phyloP scores from a whole-genome alignment of 2,113 vertebrate species.

The Aepyceros melampus region DNA sequence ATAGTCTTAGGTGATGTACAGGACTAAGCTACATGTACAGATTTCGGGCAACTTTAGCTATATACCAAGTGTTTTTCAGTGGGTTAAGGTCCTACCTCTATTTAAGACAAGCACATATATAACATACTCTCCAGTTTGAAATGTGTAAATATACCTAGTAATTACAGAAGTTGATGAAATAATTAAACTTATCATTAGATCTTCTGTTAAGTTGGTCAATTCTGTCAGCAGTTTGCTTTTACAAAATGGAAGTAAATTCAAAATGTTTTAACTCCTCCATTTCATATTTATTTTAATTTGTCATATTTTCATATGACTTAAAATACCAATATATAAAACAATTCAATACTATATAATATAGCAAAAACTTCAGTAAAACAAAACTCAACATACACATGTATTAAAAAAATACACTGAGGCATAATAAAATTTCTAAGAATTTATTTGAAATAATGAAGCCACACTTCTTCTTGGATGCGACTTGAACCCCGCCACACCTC shows the following conservation, averaged over 20 bases:
- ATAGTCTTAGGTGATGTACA: background rate
- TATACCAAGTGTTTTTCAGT: background rate
- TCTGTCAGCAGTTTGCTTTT: background rate
- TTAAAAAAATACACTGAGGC: background rate
- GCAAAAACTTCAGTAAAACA: background rate
- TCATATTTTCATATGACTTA: background rate
- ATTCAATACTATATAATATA: background rate
- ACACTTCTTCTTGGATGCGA: background rate
- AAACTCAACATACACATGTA: background rate
- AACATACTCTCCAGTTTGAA: background rate
- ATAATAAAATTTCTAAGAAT: background rate
- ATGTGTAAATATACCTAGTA: background rate
- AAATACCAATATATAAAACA: background rate
- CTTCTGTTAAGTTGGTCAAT: background rate
- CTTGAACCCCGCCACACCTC: background rate
- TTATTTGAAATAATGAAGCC: background rate
- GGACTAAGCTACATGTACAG: too few species aligned
- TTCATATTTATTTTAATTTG: background rate
- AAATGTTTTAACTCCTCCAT: background rate
- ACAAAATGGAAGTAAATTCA: background rate
- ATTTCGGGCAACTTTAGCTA: background rate
- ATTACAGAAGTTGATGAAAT: background rate
- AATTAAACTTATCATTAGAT: background rate
- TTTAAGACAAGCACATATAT: background rate
- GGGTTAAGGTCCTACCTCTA: background rate